These are phyloP conservation scores for Crax fasciolata DNA, from an alignment of 2,797 vertebrate species.

Conservation along the genomic window DNA sequence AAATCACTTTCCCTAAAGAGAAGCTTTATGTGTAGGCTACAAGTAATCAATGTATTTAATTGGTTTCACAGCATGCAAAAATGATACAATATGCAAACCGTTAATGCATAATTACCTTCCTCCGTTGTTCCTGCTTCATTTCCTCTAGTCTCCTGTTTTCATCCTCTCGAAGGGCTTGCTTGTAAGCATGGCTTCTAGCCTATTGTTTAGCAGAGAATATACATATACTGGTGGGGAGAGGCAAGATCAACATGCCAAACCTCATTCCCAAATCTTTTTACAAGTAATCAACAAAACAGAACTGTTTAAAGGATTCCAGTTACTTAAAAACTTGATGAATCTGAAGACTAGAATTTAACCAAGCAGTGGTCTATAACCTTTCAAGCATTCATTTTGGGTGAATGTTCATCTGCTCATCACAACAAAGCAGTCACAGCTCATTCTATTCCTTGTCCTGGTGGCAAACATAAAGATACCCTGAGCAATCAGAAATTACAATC, in stretches of 20 bases:
- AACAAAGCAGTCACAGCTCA: not conserved
- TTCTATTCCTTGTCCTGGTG: not conserved
- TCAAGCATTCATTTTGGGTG: not conserved
- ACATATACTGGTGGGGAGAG: not conserved
- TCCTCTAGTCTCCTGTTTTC: constrained; percentile 75
- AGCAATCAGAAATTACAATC: not conserved
- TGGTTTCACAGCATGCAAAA: constrained; percentile 66
- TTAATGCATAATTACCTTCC: constrained; percentile 81
- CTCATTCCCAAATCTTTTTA: not conserved
- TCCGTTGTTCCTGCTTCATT: constrained; percentile 81
- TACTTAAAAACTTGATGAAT: not conserved
- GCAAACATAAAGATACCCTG: not conserved
- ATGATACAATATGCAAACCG: constrained; percentile 41
- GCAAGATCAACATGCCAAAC: not conserved
- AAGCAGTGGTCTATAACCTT: not conserved
- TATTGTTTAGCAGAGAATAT: constrained; percentile 63
- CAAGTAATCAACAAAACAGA: constrained; percentile 20
- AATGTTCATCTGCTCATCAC: not conserved
- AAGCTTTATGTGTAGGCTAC: not conserved
- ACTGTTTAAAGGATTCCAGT: not conserved
- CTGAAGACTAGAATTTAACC: constrained; percentile 15
- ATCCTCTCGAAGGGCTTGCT: constrained; percentile 70
- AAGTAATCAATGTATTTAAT: constrained; percentile 63
- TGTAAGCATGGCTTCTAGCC: constrained; percentile 68
- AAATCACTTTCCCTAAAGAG: constrained; percentile 3